Percentiles rank a stretch among this genome's conserved stretches.
phyloP scores from a whole-genome alignment of 2,797 vertebrate species.

The Harpagifer antarcticus region DNA sequence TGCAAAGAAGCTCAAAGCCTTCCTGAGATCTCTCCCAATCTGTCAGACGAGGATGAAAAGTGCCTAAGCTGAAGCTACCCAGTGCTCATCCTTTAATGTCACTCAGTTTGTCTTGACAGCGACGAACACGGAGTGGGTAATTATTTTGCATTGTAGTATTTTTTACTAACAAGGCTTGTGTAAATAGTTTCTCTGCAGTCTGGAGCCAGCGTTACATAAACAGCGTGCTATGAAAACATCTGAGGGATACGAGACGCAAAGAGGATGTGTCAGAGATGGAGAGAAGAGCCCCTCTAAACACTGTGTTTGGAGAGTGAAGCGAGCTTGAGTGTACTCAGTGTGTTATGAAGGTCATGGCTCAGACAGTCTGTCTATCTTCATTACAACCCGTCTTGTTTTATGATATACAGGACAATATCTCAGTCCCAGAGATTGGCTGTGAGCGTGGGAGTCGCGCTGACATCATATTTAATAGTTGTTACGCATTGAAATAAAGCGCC shows the following conservation, averaged over 20 bases:
- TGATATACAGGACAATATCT: constrained; percentile 62
- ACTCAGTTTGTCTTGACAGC: constrained; percentile 61
- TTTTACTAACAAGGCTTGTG: constrained; percentile 51
- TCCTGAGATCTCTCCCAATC: constrained; percentile 60
- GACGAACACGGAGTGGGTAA: constrained; percentile 55
- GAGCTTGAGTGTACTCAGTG: constrained; percentile 44
- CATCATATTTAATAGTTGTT: constrained; percentile 57
- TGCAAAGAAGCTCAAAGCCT: constrained; percentile 56
- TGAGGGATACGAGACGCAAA: constrained; percentile 44
- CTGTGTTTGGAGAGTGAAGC: constrained; percentile 50
- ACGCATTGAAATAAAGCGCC: constrained; percentile 53
- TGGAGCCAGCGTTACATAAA: constrained; percentile 62
- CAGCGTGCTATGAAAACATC: constrained; percentile 53
- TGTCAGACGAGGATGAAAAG: constrained; percentile 69
- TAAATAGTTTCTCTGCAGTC: constrained; percentile 56
- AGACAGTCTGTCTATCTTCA: constrained; percentile 67
- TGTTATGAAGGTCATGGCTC: constrained; percentile 69
- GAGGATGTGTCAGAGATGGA: constrained; percentile 62
- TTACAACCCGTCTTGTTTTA: constrained; percentile 61
- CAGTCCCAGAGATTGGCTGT: constrained; percentile 38
- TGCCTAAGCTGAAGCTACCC: constrained; percentile 38
- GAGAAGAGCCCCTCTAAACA: constrained; percentile 44
- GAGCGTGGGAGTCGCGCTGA: constrained; percentile 50
- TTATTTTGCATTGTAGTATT: constrained; percentile 64
- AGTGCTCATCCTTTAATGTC: constrained; percentile 57